These are phyloP conservation scores for Halocynthia roretzi DNA, from an alignment of 23 tunicate genomes.

Conservation along the genomic window DNA sequence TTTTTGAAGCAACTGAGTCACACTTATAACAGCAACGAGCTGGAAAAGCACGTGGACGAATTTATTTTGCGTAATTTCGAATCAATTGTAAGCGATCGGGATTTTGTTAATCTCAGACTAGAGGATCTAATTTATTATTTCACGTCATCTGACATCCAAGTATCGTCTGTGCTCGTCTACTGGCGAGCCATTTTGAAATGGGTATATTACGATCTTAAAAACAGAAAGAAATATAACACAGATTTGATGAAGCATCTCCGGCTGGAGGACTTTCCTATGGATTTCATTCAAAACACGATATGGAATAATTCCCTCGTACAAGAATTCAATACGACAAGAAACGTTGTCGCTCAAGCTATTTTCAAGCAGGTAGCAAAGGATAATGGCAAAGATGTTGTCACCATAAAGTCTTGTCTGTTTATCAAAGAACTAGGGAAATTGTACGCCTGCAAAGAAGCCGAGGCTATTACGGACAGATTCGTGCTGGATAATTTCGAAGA, in stretches of 20 bases:
- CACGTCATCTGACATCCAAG: neutral
- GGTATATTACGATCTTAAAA: neutral
- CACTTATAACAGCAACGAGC: neutral
- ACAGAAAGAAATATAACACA: neutral
- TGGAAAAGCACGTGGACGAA: neutral
- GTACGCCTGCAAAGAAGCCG: neutral
- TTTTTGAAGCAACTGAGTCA: neutral
- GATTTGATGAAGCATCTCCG: neutral
- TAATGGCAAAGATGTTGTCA: neutral
- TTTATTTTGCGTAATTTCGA: constrained; percentile 2
- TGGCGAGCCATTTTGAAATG: neutral
- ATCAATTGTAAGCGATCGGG: neutral
- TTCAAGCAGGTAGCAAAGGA: neutral
- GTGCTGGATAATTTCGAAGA: constrained; percentile 6
- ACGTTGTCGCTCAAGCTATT: neutral
- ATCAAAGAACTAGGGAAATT: neutral
- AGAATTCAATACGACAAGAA: neutral
- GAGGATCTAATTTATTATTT: neutral
- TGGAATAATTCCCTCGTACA: neutral
- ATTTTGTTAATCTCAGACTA: neutral
- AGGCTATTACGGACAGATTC: neutral
- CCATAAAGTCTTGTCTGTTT: neutral
- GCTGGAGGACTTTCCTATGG: neutral
- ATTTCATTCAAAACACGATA: neutral
- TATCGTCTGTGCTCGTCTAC: neutral